phyloP scores from a whole-genome alignment of 2,797 vertebrate species.

The Natrix natrix region DNA sequence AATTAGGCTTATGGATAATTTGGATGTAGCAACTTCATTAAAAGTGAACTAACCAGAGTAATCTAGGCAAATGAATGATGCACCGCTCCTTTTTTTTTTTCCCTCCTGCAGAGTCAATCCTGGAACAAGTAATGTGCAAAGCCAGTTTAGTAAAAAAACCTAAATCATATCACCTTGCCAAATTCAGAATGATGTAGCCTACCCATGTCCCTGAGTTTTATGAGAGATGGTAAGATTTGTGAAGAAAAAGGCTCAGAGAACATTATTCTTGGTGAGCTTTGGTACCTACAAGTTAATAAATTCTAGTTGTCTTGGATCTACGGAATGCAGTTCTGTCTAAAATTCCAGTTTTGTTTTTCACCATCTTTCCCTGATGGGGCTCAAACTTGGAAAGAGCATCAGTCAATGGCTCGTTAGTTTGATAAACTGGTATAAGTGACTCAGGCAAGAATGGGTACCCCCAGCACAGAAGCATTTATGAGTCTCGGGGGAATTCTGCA shows the following conservation, averaged over 20 bases:
- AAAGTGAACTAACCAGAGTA: background rate
- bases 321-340: slow-evolving; percentile 68
- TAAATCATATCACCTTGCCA: slow-evolving; percentile 22
- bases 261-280: slow-evolving; percentile 60
- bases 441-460: slow-evolving; percentile 62
- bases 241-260: slow-evolving; percentile 48
- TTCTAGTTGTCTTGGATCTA: slow-evolving; percentile 63
- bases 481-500: slow-evolving; percentile 69
- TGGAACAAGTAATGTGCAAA: background rate
- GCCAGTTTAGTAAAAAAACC: background rate
- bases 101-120: background rate
- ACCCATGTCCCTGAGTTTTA: slow-evolving; percentile 17
- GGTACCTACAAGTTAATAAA: slow-evolving; percentile 68
- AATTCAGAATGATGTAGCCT: slow-evolving; percentile 15
- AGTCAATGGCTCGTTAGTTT: slow-evolving; percentile 77
- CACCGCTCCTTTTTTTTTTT: background rate
- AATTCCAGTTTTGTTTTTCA: slow-evolving; percentile 71
- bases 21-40: background rate
- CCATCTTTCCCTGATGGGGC: slow-evolving; percentile 58
- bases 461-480: slow-evolving; percentile 69
- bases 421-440: slow-evolving; percentile 74
- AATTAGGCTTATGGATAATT: background rate
- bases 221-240: slow-evolving; percentile 58
- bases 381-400: slow-evolving; percentile 70
- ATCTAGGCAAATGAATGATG: background rate